These are phyloP conservation scores for Drosophila pallidifrons DNA, from an alignment of 1,140 invertebrate genomes.

Conservation along the genomic window DNA sequence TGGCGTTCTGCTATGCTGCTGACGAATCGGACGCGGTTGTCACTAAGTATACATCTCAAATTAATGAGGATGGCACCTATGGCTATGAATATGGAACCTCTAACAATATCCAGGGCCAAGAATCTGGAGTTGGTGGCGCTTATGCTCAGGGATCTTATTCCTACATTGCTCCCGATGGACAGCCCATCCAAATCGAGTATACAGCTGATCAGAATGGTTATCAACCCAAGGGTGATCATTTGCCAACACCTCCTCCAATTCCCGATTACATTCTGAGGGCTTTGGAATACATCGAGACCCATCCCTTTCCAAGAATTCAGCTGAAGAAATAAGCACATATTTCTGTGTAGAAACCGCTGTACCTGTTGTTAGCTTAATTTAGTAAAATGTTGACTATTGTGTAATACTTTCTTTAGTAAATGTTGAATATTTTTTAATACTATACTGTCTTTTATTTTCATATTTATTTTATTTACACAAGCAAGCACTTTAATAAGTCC, in stretches of 20 bases:
- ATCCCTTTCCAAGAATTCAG: slow-evolving; percentile 84
- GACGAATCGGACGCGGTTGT: slow-evolving; percentile 67
- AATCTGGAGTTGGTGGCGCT: slow-evolving; percentile 84
- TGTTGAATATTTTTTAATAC: slow-evolving; percentile 12
- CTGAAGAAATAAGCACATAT: slow-evolving; percentile 56
- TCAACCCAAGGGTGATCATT: slow-evolving; percentile 89
- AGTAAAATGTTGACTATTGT: slow-evolving; percentile 26
- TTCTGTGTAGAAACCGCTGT: background rate
- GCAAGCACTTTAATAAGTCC: background rate
- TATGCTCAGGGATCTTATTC: slow-evolving; percentile 60
- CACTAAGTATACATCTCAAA: slow-evolving; percentile 85
- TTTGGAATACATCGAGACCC: slow-evolving; percentile 87
- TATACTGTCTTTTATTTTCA: no score
- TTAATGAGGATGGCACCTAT: slow-evolving; percentile 87
- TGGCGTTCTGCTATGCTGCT: slow-evolving; percentile 46
- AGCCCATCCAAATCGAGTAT: slow-evolving; percentile 87
- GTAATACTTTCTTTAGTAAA: slow-evolving; percentile 25
- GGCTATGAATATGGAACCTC: slow-evolving; percentile 86
- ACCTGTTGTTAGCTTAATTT: slow-evolving; percentile 24
- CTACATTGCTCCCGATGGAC: slow-evolving; percentile 85
- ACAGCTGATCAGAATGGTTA: slow-evolving; percentile 92
- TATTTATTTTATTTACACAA: no score
- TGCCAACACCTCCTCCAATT: slow-evolving; percentile 92
- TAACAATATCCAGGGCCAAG: slow-evolving; percentile 87
- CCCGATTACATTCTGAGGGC: slow-evolving; percentile 88